phyloP scores from a whole-genome alignment of 2,797 vertebrate species.

The Margarornis squamiger region DNA sequence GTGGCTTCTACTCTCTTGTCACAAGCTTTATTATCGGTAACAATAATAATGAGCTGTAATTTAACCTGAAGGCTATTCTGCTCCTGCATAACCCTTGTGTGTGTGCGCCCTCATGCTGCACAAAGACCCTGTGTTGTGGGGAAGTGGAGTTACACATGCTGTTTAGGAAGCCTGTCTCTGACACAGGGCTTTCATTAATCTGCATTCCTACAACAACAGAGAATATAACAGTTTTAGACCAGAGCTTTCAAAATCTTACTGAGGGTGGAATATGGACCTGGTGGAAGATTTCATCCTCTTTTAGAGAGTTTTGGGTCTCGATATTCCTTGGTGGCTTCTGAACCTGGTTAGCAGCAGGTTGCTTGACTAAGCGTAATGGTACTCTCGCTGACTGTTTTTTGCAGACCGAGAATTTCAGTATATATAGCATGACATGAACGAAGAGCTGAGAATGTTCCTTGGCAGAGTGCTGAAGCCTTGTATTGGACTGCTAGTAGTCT shows the following conservation, averaged over 20 bases:
- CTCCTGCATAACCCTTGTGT: not conserved
- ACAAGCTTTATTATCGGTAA: constrained; percentile 2
- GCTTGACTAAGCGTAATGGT: not conserved
- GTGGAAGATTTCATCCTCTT: not conserved
- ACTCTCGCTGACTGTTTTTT: not conserved
- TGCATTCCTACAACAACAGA: not conserved
- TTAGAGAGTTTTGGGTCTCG: not conserved
- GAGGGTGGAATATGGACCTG: not conserved
- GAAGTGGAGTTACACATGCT: not conserved
- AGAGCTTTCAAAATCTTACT: not conserved
- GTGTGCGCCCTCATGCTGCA: not conserved
- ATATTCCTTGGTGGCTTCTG: not conserved
- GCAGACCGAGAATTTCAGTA: not conserved
- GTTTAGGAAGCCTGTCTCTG: not conserved
- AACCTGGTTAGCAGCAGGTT: not conserved
- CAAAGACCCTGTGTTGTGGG: not conserved
- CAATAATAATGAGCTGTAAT: constrained; percentile 31
- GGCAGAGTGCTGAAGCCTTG: not conserved
- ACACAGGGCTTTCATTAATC: not conserved
- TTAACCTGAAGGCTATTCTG: not conserved
- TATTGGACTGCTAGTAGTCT: not conserved
- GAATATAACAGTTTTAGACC: not conserved
- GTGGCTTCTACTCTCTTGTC: not conserved
- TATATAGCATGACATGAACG: accelerated
- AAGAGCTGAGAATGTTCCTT: not conserved